A percentile compares a stretch with the other conserved stretches of the same genome.
Conservation (phyloP, 2,113 vertebrate species). For the Xiphophorus hellerii region DNA sequence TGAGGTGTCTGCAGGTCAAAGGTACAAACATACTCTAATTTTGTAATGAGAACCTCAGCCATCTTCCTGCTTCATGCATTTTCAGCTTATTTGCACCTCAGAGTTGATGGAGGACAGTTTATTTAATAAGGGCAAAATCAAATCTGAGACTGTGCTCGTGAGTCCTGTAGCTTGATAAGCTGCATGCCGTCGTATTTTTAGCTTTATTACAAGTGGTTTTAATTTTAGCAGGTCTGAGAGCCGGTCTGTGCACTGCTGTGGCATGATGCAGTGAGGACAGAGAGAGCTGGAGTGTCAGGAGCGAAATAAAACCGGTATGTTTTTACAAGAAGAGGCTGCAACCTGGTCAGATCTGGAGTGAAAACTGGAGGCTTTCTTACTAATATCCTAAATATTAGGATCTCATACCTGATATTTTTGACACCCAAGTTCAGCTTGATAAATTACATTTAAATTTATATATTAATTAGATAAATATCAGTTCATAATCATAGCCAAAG, state of each 20-base stretch:
- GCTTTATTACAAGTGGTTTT: slow-evolving; percentile 58
- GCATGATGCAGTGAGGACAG: slow-evolving; percentile 17
- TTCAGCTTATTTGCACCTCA: slow-evolving; percentile 8
- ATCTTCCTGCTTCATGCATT: background rate
- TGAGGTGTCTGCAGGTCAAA: slow-evolving; percentile 33
- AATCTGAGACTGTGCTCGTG: slow-evolving; percentile 20
- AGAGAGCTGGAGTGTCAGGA: background rate
- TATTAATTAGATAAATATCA: background rate
- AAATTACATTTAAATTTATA: background rate
- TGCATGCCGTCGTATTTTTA: slow-evolving; percentile 57
- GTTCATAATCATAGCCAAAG: background rate
- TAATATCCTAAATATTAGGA: background rate
- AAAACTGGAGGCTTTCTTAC: background rate
- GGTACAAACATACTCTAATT: slow-evolving; percentile 16
- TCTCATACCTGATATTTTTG: background rate
- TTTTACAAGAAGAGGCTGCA: background rate
- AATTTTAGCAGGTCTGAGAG: slow-evolving; percentile 51
- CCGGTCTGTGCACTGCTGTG: slow-evolving; percentile 14
- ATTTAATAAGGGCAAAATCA: slow-evolving; percentile 17
- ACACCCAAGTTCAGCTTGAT: background rate
- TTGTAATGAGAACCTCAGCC: background rate
- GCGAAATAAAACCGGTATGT: background rate
- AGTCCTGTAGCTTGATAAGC: slow-evolving; percentile 48
- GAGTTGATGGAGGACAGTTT: slow-evolving; percentile 5
- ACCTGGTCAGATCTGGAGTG: background rate